Percentiles rank a stretch among this genome's conserved stretches.
These are phyloP conservation scores for Archegozetes longisetosus DNA, from an alignment of 1,140 invertebrate species.

Conservation along the genomic window DNA sequence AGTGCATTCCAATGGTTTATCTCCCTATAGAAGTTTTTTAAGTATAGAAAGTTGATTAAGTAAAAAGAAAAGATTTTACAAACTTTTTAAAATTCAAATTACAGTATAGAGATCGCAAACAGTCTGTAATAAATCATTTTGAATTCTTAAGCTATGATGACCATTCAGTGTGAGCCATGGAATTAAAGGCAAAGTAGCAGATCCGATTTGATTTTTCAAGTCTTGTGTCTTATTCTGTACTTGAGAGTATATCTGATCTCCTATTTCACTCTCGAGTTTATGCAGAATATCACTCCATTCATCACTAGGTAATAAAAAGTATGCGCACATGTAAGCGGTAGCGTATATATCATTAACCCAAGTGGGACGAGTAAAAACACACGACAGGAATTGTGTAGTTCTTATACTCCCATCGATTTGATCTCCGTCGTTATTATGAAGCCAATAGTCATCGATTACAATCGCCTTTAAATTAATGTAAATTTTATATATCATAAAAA, in stretches of 20 bases:
- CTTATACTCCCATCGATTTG: slow-evolving; percentile 9
- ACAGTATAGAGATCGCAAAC: too few species aligned
- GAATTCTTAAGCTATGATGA: slow-evolving; percentile 5
- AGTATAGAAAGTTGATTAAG: too few species aligned
- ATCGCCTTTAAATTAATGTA: background rate
- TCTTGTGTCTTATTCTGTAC: background rate
- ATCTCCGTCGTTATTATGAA: background rate
- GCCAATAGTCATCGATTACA: slow-evolving; percentile 3
- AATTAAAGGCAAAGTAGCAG: background rate
- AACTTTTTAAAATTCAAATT: too few species aligned
- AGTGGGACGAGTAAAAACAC: slow-evolving; percentile 10
- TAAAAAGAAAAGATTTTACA: too few species aligned
- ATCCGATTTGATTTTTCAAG: background rate
- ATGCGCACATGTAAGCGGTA: background rate
- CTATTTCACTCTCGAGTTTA: background rate
- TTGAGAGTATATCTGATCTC: background rate
- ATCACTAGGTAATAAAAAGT: slow-evolving; percentile 3
- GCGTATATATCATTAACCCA: background rate
- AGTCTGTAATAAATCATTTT: slow-evolving; percentile 12
- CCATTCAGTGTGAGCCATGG: slow-evolving; percentile 11
- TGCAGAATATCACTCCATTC: slow-evolving; percentile 4
- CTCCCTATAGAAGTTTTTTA: too few species aligned
- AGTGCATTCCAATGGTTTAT: slow-evolving; percentile 15
- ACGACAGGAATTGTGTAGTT: slow-evolving; percentile 5
- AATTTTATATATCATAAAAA: too few species aligned